Evolutionary conservation across 2,888 invertebrate genomes (phyloP).

Genomic region (Mesoligia furuncula): DNA sequence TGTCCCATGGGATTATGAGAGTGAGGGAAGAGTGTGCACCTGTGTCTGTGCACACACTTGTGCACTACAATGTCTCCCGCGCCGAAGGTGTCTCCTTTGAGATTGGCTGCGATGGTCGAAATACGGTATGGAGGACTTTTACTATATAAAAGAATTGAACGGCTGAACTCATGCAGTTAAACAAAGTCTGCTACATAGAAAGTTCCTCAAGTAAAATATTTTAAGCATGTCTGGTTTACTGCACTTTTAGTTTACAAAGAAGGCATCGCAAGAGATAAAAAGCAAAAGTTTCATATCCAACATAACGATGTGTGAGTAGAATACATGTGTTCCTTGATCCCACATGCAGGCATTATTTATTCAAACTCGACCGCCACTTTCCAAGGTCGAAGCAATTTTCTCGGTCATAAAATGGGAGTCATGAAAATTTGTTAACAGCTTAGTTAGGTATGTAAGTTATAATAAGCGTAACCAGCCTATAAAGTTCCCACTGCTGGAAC

Average conservation of each 20-base stretch:
- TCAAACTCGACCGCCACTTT: background rate
- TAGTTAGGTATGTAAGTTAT: background rate
- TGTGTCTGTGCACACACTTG: background rate
- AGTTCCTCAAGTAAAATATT: slow-evolving; percentile 40
- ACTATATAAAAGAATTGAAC: background rate
- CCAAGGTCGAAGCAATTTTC: background rate
- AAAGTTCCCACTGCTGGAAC: background rate
- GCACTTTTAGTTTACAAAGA: slow-evolving; percentile 42
- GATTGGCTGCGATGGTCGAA: background rate
- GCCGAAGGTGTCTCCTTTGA: background rate
- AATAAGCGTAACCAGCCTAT: background rate
- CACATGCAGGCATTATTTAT: background rate
- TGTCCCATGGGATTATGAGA: background rate
- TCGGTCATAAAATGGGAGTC: too few relatives aligned
- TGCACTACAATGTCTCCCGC: background rate
- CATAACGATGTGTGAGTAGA: slow-evolving; percentile 7
- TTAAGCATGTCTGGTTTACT: slow-evolving; percentile 36
- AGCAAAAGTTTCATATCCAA: slow-evolving; percentile 40
- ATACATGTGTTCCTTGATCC: slow-evolving; percentile 24
- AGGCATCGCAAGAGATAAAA: slow-evolving; percentile 34
- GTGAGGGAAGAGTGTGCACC: background rate
- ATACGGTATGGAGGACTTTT: background rate
- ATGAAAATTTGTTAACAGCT: too few relatives aligned
- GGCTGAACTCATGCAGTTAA: background rate
- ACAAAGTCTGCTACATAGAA: slow-evolving; percentile 13